These are phyloP conservation scores for Perithous albicinctus DNA, from an alignment of 2,888 invertebrate genomes.

Conservation along the genomic window DNA sequence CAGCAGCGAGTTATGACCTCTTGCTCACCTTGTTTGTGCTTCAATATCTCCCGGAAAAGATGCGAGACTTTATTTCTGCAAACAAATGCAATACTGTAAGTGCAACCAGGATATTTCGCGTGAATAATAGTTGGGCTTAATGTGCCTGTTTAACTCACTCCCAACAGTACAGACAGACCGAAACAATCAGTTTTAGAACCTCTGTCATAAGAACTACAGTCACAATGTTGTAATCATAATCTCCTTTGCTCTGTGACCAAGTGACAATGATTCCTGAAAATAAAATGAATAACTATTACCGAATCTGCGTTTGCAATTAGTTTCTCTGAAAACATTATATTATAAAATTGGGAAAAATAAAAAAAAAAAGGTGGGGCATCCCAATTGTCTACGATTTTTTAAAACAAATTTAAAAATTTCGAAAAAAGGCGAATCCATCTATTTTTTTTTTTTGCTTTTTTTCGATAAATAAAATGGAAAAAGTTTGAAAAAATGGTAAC, in stretches of 20 bases:
- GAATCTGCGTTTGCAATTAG: background rate
- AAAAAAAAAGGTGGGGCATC: too few relatives aligned
- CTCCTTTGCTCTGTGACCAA: conserved; percentile 93
- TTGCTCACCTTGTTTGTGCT: conserved; percentile 78
- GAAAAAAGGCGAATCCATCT: too few relatives aligned
- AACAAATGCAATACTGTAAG: conserved; percentile 58
- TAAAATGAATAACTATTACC: conserved; percentile 4
- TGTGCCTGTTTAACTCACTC: conserved; percentile 86
- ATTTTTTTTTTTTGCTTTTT: too few relatives aligned
- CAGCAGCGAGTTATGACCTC: background rate
- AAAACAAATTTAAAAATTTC: too few relatives aligned
- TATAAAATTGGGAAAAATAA: too few relatives aligned
- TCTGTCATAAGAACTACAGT: conserved; percentile 96
- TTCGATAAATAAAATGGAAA: too few relatives aligned
- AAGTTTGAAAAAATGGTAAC: too few relatives aligned
- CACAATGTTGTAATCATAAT: conserved; percentile 95
- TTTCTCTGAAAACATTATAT: background rate
- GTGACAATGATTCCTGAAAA: conserved; percentile 94
- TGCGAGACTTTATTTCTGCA: conserved; percentile 76
- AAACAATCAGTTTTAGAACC: conserved; percentile 92
- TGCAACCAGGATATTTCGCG: conserved; percentile 42
- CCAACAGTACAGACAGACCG: conserved; percentile 89
- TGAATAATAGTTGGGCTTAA: background rate
- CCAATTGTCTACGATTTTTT: too few relatives aligned
- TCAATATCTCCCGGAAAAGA: conserved; percentile 76